Conservation (phyloP, 2,797 vertebrate genomes). For the Sebastes vulpes region DNA sequence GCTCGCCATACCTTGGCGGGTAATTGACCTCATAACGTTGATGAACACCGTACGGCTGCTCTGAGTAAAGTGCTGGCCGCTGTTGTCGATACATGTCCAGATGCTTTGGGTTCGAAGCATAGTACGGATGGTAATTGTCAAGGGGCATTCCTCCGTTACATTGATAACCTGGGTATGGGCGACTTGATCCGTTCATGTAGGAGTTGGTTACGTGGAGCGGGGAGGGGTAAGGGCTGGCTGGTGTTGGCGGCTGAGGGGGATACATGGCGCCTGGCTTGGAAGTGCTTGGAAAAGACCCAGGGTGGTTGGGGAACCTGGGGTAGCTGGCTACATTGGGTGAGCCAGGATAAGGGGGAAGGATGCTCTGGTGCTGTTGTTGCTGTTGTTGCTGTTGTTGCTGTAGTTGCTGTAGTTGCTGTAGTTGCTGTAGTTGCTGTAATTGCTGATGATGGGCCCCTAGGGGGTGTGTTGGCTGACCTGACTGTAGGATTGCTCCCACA, state of each 20-base stretch:
- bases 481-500: constrained; percentile 64
- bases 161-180: constrained; percentile 90
- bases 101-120: constrained; percentile 90
- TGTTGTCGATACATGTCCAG: constrained; percentile 91
- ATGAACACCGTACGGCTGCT: constrained; percentile 89
- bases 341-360: constrained; percentile 83
- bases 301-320: constrained; percentile 86
- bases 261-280: constrained; percentile 86
- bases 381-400: constrained; percentile 80
- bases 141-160: constrained; percentile 91
- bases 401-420: constrained; percentile 76
- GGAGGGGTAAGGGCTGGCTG: constrained; percentile 87
- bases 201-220: constrained; percentile 87
- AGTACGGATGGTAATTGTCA: constrained; percentile 90
- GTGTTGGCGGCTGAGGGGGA: constrained; percentile 84
- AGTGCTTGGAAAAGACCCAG: constrained; percentile 87
- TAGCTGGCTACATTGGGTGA: constrained; percentile 86
- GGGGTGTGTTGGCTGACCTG: constrained; percentile 77
- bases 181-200: constrained; percentile 91
- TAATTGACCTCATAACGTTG: constrained; percentile 90
- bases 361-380: constrained; percentile 84
- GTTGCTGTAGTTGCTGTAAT: constrained; percentile 77
- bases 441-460: constrained; percentile 73
- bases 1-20: constrained; percentile 87
- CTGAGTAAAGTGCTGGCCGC: constrained; percentile 89